Base-by-base conservation (phyloP, 2,797 vertebrate genomes). In the Microcaecilia unicolor region DNA sequence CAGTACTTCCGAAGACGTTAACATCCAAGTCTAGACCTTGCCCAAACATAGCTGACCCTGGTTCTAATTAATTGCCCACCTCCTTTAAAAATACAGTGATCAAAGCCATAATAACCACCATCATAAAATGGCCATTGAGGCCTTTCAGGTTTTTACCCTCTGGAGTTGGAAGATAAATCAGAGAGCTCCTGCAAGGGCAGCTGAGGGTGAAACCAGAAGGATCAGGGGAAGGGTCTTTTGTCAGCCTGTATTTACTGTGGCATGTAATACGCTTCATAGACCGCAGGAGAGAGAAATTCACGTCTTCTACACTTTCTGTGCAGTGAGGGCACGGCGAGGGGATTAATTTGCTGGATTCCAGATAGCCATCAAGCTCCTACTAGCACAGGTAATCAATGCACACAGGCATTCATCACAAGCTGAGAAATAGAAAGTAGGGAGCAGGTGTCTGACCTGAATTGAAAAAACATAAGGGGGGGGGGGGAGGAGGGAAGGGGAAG, bases 391-490 rank as follows among this genome's bases (percentile, higher is more conserved):
- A 43, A 51, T 45, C 32, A 15, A 34, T n/a, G 12, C 19, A 9
- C 21, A 18, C 0, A 9, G 55, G 18, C 29, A 34, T 70, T 54
- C 51, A 41, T 71, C 57, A 58, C 20, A 10, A n/a, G 19, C 29
- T 34, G 4, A 38, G 22, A 37, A 15, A 18, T 33, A 26, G 6
- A 34, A 15, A 19, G 17, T 20, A 47, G 51, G 58, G 64, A 55
- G 55, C 53, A 51, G 62, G 61, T 51, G 48, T 48, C 47, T 28
- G 46, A 61, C 71, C 67, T 33, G 39, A n/a, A 4, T 52, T 40
- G 50, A 53, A 53, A 52, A 44, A 54, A 25, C 43, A 3, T 4
- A 0, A 33, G 44, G 8, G 44, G 34, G 49, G 37, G n/a, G n/a
- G n/a, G n/a, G n/a, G n/a, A n/a, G n/a, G n/a, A 30, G 42, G 46